Evolutionary conservation across 2,797 vertebrate species (phyloP).

Genomic region (Parambassis ranga): DNA sequence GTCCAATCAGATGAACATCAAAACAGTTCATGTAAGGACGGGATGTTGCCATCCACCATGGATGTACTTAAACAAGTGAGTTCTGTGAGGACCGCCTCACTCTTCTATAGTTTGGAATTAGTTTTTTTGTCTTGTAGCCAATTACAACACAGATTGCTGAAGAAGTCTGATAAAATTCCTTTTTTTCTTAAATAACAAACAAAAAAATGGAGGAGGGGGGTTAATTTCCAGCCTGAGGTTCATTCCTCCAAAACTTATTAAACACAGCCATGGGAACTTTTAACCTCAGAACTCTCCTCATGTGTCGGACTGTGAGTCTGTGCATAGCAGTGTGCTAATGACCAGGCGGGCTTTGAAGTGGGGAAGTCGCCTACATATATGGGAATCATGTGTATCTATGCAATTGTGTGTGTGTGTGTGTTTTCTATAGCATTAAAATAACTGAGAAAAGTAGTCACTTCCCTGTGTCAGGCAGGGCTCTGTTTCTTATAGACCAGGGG

Average conservation of each 20-base stretch:
- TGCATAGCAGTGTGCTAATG: no score
- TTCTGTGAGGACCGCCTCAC: constrained; percentile 8
- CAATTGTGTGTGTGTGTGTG: not conserved
- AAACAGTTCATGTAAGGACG: constrained; percentile 6
- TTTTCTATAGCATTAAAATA: constrained; percentile 47
- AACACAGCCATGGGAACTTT: constrained; percentile 35
- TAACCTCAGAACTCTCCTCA: constrained; percentile 35
- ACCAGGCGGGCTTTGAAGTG: no score
- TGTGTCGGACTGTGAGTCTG: constrained; percentile 16
- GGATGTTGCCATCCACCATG: constrained; percentile 7
- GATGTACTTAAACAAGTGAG: constrained; percentile 46
- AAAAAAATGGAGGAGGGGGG: constrained; percentile 22
- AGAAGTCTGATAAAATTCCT: constrained; percentile 38
- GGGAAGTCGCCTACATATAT: not conserved
- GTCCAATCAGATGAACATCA: constrained; percentile 24
- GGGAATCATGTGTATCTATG: not conserved
- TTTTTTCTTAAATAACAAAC: no score
- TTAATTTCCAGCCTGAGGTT: constrained; percentile 25
- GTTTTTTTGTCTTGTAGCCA: constrained; percentile 51
- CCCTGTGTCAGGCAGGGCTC: constrained; percentile 29
- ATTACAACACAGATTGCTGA: constrained; percentile 50
- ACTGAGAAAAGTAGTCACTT: constrained; percentile 31
- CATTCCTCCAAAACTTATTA: constrained; percentile 34
- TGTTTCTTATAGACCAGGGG: constrained; percentile 37
- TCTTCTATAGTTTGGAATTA: constrained; percentile 22